These are phyloP conservation scores for Meleagris gallopavo DNA, from an alignment of 2,113 vertebrate genomes.

Conservation along the genomic window DNA sequence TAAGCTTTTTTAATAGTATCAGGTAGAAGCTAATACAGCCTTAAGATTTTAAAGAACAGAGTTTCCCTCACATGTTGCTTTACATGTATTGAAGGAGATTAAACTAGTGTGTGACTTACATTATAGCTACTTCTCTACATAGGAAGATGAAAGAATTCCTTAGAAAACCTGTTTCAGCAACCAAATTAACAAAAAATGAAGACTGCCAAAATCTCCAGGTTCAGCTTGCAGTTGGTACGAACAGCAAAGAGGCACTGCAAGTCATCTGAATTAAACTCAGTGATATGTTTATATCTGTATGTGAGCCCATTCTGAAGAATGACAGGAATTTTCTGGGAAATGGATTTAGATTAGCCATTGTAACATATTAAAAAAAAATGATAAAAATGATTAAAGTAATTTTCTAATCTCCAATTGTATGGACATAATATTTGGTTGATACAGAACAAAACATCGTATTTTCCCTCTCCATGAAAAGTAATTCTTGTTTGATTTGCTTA, in stretches of 20 bases:
- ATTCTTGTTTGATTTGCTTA: neutral
- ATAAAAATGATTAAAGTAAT: neutral
- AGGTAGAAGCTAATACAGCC: neutral
- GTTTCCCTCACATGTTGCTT: neutral
- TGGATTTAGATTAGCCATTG: neutral
- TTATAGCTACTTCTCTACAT: neutral
- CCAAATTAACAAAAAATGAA: neutral
- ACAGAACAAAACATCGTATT: neutral
- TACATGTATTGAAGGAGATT: neutral
- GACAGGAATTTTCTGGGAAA: neutral
- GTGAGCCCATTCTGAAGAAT: neutral
- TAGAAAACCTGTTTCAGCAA: neutral
- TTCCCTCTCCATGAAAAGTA: neutral
- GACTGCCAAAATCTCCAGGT: neutral
- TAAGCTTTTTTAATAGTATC: neutral
- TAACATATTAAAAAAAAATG: neutral
- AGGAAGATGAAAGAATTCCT: neutral
- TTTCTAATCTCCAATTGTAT: neutral
- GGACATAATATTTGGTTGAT: neutral
- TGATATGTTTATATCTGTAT: neutral
- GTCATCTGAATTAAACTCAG: neutral
- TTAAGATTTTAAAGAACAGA: neutral
- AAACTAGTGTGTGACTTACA: neutral
- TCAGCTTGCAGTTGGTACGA: neutral
- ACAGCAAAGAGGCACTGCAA: neutral